phyloP scores from a whole-genome alignment of 2,797 vertebrate species.

The Lithobates pipiens region DNA sequence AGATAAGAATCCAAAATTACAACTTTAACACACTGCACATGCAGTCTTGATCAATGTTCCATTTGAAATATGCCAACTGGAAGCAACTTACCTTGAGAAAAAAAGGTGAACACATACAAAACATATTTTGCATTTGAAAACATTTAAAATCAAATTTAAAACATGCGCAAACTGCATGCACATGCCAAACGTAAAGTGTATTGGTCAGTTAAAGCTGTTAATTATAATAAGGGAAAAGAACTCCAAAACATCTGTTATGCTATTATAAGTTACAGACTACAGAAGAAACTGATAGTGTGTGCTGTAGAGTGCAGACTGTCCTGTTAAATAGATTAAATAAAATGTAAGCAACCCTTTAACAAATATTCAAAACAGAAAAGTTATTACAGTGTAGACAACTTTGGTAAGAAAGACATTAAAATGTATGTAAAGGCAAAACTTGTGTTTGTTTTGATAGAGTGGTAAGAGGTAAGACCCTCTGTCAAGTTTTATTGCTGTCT shows the following conservation, averaged over 20 bases:
- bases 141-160: slow-evolving; percentile 55
- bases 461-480: too few species aligned
- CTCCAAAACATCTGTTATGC: background rate
- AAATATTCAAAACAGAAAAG: too few species aligned
- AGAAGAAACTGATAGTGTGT: background rate
- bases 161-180: slow-evolving; percentile 71
- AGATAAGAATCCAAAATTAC: too few species aligned
- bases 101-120: slow-evolving; percentile 65
- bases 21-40: too few species aligned
- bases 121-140: slow-evolving; percentile 61
- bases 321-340: too few species aligned
- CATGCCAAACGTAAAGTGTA: slow-evolving; percentile 69
- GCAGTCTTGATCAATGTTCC: background rate
- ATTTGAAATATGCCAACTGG: background rate
- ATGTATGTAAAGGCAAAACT: too few species aligned
- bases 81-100: slow-evolving; percentile 70
- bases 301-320: too few species aligned
- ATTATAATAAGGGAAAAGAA: background rate
- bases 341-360: too few species aligned
- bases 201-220: slow-evolving; percentile 34
- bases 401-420: too few species aligned
- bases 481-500: too few species aligned
- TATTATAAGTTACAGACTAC: background rate
- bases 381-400: too few species aligned
- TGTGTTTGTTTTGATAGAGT: too few species aligned